phyloP scores from a whole-genome alignment of 2,888 invertebrate species.

The Thymelicus sylvestris region DNA sequence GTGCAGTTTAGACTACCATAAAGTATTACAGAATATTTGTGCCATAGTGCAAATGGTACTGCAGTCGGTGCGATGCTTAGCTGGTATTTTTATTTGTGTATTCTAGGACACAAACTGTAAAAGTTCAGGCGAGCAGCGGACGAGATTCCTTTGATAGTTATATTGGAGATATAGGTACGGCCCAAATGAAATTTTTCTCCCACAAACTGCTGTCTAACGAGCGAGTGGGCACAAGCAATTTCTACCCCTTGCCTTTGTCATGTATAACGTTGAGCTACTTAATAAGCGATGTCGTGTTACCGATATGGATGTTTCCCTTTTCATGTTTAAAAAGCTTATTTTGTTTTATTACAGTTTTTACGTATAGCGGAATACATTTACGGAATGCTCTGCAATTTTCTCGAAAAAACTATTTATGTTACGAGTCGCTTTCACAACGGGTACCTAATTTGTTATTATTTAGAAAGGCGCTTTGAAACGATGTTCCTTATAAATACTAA shows the following conservation, averaged over 20 bases:
- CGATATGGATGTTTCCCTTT: constrained; percentile 3
- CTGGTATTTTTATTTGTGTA: constrained; percentile 66
- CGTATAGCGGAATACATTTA: background rate
- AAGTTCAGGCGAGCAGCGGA: too few species aligned
- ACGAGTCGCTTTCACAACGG: too few species aligned
- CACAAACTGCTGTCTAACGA: constrained; percentile 51
- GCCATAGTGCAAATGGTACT: constrained; percentile 51
- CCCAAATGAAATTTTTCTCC: constrained; percentile 64
- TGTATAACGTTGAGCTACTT: constrained; percentile 35
- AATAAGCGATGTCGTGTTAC: background rate
- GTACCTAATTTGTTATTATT: too few species aligned
- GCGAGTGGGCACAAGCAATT: constrained; percentile 43
- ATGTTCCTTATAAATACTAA: too few species aligned
- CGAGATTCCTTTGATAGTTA: too few species aligned
- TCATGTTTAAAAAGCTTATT: constrained; percentile 3
- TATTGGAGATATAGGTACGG: too few species aligned
- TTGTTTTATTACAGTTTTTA: background rate
- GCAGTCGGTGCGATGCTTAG: constrained; percentile 55
- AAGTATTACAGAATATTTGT: too few species aligned
- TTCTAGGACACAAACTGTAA: too few species aligned
- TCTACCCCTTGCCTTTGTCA: constrained; percentile 38
- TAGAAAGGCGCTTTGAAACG: too few species aligned
- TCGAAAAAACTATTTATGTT: too few species aligned
- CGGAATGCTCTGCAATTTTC: background rate
- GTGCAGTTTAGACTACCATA: too few species aligned